These are phyloP conservation scores for Monochamus saltuarius DNA, from an alignment of 1,140 invertebrate genomes.

Conservation along the genomic window DNA sequence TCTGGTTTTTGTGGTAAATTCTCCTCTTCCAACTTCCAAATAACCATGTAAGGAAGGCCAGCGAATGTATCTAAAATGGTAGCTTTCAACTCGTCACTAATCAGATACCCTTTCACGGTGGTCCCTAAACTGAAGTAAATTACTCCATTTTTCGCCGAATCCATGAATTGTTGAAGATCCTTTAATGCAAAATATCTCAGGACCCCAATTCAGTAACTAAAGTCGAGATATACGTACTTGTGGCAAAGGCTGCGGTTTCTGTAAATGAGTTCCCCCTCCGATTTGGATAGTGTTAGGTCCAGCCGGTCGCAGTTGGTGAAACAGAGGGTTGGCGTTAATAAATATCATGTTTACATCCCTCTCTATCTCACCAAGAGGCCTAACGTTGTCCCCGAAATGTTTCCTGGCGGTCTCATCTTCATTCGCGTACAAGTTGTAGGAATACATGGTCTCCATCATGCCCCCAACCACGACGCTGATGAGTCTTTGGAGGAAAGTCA, in stretches of 20 bases:
- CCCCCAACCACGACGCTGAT: background rate
- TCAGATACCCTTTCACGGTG: slow-evolving; percentile 17
- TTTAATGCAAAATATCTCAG: too few relatives aligned
- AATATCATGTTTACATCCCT: slow-evolving; percentile 17
- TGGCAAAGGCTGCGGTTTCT: slow-evolving; percentile 11
- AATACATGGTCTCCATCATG: background rate
- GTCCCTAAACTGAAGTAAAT: slow-evolving; percentile 56
- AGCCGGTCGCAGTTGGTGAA: slow-evolving; percentile 8
- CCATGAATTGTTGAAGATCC: slow-evolving; percentile 59
- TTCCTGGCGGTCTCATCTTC: slow-evolving; percentile 2
- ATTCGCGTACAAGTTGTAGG: background rate
- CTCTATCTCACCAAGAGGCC: background rate
- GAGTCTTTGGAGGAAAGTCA: slow-evolving; percentile 14
- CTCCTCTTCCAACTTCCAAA: slow-evolving; percentile 65
- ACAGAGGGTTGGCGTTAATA: slow-evolving; percentile 22
- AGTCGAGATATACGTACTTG: too few relatives aligned
- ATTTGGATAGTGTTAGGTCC: slow-evolving; percentile 16
- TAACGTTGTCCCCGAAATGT: slow-evolving; percentile 19
- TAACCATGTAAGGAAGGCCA: slow-evolving; percentile 59
- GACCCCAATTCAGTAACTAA: too few relatives aligned
- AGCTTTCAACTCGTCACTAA: slow-evolving; percentile 6
- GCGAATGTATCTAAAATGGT: slow-evolving; percentile 57
- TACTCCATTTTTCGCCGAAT: slow-evolving; percentile 57
- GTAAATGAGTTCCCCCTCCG: slow-evolving; percentile 4
- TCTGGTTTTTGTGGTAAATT: slow-evolving; percentile 45